These are phyloP conservation scores for Lordiphosa andalusiaca DNA, from an alignment of 2,888 invertebrate species.

Conservation along the genomic window DNA sequence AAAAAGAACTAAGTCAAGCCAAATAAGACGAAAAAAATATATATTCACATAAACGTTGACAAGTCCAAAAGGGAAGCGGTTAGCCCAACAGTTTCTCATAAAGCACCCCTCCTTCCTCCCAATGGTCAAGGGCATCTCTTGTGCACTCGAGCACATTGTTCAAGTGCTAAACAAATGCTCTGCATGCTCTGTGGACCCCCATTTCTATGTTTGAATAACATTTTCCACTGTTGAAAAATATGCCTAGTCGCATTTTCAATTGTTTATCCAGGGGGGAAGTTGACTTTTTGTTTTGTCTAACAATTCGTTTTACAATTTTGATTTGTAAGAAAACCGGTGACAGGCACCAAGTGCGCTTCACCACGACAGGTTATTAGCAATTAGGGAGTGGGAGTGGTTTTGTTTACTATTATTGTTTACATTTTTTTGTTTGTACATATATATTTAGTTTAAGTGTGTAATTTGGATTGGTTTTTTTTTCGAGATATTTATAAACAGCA, in stretches of 20 bases:
- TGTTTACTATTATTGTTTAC: slow-evolving; percentile 15
- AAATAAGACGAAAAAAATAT: slow-evolving; percentile 21
- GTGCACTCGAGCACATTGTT: slow-evolving; percentile 45
- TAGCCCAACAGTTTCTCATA: not conserved
- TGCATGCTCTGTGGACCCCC: slow-evolving; percentile 25
- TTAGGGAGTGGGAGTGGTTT: slow-evolving; percentile 2
- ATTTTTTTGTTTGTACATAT: not conserved
- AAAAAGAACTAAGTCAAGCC: not conserved
- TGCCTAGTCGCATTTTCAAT: slow-evolving; percentile 23
- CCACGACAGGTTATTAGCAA: not conserved
- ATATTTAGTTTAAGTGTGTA: too few relatives aligned
- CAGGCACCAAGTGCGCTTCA: slow-evolving; percentile 13
- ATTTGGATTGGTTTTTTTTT: too few relatives aligned
- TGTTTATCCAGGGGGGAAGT: slow-evolving; percentile 26
- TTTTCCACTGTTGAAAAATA: slow-evolving; percentile 7
- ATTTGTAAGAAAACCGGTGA: slow-evolving; percentile 8
- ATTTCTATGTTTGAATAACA: slow-evolving; percentile 18
- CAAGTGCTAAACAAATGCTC: slow-evolving; percentile 49
- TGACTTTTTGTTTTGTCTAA: slow-evolving; percentile 18
- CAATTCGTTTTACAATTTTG: slow-evolving; percentile 18
- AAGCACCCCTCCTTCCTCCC: slow-evolving; percentile 4
- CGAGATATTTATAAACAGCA: too few relatives aligned
- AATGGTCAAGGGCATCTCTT: slow-evolving; percentile 28
- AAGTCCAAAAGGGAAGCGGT: slow-evolving; percentile 16
- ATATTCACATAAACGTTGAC: slow-evolving; percentile 40